Evolutionary conservation across 2,797 vertebrate genomes (phyloP), one percentile per base, ranked within the genome.

Genomic region (Delichon dasypus): DNA sequence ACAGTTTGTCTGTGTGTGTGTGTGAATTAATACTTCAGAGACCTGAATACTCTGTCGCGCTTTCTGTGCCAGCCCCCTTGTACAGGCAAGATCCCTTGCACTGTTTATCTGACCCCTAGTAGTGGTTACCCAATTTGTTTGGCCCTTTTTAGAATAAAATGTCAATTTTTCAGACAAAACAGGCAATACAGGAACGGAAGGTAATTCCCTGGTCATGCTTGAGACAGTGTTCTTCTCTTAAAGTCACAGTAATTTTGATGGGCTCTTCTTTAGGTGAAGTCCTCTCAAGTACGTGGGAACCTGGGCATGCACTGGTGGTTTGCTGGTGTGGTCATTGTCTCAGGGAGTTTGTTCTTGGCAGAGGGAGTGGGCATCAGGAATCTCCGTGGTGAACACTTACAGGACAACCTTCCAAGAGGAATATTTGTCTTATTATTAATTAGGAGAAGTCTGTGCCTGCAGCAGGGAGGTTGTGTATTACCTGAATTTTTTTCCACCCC

Each of bases 341-440:
- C 5, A 1, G 14, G 47, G 36, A 61, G 17, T 34, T 80, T 62
- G 19, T n/a, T 91, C n/a, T 26, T 89, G 68, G 44, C n/a, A 73
- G 44, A 78, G 44, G 38, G 27, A 54, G 22, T 21, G 19, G 55
- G 8, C 20, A 1, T 67, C 61, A 80, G 70, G 73, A 78, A 81
- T 66, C 34, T 58, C 73, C 5, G 2, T 50, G 36, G 16, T 47
- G 32, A 92, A 47, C 34, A 67, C 23, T 74, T 80, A 50, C 27
- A 83, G 36, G 27, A 61, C 48, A 79, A 74, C 18, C 13, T 79
- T 44, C 14, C 51, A 81, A 68, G 64, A 48, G 26, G 22, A 94
- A 86, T 88, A 73, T 68, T 44, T 22, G 10, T 60, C 74, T 90
- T 66, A 25, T 30, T 82, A 87, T 85, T 68, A 85, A 72, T 90